Evolutionary conservation across 2,888 invertebrate genomes (phyloP), one percentile per base, ranked within the genome.

Genomic region (Cosmia pyralina): DNA sequence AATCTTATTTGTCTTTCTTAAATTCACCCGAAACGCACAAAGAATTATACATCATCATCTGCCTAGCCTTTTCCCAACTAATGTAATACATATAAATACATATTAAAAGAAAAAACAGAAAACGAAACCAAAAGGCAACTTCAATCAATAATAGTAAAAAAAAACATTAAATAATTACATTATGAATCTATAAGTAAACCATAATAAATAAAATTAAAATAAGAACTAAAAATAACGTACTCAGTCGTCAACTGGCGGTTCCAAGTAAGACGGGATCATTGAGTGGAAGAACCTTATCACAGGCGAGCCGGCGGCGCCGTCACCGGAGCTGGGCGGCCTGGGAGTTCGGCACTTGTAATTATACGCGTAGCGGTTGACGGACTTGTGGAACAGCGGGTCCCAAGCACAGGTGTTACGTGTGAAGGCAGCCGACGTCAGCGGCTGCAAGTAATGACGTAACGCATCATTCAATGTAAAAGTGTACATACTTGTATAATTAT

Each of bases 211-310:
- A 69, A 66, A 67, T 48, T 22, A 66, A 38, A 55, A 72, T 44
- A 66, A 19, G 3, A 75, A 72, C 68, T 57, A 63, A 75, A 59
- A 64, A 73, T 52, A 79, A 75, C 52, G 17, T 69, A 75, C 65
- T 85, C 70, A 86, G n/a, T 85, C 75, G 62, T 86, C 72, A 59
- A 73, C 70, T 4, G 81, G 77, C 38, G 86, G 84, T 69, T 85
- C 77, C n/a, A 58, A 70, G 78, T 69, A 74, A 17, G 83, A 79
- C 15, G 85, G 85, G 11, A 87, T 64, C 64, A 86, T 83, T 46
- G 85, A 86, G 15, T 82, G 78, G 64, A 86, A 85, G 72, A 86
- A 86, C 72, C 84, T 82, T 78, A 73, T 79, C 19, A 86, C 69
- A 19, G 79, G 63, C 10, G 75, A 63, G 11, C 55, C 44, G 10